Conservation (phyloP, 2,113 vertebrate genomes). For the Buteo buteo region DNA sequence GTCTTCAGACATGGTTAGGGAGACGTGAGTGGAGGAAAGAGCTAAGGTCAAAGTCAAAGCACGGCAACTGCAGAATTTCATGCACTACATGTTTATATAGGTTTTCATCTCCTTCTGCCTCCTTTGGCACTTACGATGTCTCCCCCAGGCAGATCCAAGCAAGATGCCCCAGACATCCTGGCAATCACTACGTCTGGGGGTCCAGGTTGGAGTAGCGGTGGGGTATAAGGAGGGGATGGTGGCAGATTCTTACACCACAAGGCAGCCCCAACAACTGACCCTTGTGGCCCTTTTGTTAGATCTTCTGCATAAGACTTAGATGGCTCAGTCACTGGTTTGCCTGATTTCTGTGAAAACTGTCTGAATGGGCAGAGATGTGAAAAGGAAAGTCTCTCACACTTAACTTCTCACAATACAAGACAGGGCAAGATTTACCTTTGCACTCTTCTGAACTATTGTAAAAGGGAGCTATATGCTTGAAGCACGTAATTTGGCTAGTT, state of each 20-base stretch:
- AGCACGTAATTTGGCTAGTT: neutral
- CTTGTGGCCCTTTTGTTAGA: neutral
- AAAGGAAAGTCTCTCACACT: neutral
- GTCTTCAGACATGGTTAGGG: neutral
- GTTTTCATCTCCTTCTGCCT: neutral
- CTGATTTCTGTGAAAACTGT: neutral
- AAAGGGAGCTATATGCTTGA: neutral
- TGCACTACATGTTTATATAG: neutral
- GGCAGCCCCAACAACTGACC: fast-evolving
- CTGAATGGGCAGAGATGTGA: neutral
- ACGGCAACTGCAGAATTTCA: neutral
- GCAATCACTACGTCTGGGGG: neutral
- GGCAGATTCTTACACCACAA: neutral
- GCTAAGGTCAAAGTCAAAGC: neutral
- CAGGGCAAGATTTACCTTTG: neutral
- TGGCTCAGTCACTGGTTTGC: neutral
- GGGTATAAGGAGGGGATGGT: neutral
- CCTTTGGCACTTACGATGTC: neutral
- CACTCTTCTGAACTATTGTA: neutral
- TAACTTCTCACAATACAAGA: neutral
- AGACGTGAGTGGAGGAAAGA: neutral
- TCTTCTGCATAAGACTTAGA: neutral
- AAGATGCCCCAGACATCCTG: neutral
- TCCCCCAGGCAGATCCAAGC: neutral
- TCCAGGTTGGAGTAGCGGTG: neutral